Conservation (phyloP, 2,888 invertebrate species). For the Epirrita christyi region DNA sequence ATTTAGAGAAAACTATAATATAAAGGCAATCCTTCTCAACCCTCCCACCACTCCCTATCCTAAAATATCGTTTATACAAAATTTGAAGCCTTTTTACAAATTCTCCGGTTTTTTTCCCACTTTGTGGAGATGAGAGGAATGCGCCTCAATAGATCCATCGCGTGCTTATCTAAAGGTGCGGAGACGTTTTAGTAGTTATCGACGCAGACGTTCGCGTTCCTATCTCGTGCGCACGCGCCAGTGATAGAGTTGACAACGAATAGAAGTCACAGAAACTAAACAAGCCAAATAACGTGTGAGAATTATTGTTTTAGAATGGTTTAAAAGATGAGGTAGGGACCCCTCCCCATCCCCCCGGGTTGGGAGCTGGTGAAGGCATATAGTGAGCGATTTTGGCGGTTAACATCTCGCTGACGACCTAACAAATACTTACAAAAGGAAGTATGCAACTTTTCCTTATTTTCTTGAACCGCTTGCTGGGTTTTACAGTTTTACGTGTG, state of each 20-base stretch:
- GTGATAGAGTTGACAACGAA: conserved; percentile 20
- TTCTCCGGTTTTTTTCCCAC: conserved; percentile 18
- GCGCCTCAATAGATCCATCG: conserved; percentile 39
- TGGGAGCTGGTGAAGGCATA: too few relatives aligned
- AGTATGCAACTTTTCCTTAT: too few relatives aligned
- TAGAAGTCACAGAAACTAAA: conserved; percentile 14
- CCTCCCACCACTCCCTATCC: neutral
- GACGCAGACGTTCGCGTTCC: conserved; percentile 56
- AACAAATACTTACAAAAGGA: too few relatives aligned
- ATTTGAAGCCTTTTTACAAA: conserved; percentile 15
- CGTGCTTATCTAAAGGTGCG: conserved; percentile 61
- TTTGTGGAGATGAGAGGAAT: conserved; percentile 31
- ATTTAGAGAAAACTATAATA: too few relatives aligned
- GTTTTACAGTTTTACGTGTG: too few relatives aligned
- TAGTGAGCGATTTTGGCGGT: too few relatives aligned
- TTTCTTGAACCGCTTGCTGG: too few relatives aligned
- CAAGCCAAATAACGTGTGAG: too few relatives aligned
- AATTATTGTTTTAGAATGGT: too few relatives aligned
- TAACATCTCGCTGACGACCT: too few relatives aligned
- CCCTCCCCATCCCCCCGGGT: too few relatives aligned
- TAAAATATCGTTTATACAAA: neutral
- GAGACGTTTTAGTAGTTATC: conserved; percentile 74
- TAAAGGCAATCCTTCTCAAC: neutral
- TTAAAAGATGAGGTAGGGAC: too few relatives aligned
- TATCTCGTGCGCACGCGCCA: conserved; percentile 72